phyloP scores from a whole-genome alignment of 1,140 invertebrate genomes.

The Dysdera silvatica region DNA sequence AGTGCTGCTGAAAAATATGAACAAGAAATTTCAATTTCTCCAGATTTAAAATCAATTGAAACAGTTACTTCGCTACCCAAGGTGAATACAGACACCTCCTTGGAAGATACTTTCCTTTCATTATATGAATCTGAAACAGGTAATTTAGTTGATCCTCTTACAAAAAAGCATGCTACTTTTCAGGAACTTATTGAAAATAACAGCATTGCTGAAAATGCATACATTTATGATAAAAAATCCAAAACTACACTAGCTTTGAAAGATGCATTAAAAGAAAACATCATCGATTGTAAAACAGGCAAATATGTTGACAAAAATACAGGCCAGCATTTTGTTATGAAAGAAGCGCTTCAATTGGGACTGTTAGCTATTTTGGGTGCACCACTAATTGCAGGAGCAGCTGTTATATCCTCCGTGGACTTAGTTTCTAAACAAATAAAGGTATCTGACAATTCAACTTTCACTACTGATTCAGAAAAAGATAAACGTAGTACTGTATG shows the following conservation, averaged over 20 bases:
- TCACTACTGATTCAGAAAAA: background rate
- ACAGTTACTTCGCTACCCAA: no score
- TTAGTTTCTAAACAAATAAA: background rate
- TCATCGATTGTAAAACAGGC: conserved; percentile 49
- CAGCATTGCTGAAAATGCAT: conserved; percentile 63
- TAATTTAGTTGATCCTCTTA: conserved; percentile 60
- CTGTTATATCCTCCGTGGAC: background rate
- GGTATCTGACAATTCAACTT: no score
- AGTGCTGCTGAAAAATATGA: conserved; percentile 57
- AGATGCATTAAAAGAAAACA: conserved; percentile 65
- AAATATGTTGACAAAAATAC: conserved; percentile 31
- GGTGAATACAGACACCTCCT: no score
- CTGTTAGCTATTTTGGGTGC: conserved; percentile 5
- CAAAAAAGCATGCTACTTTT: conserved; percentile 59
- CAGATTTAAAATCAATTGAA: conserved; percentile 55
- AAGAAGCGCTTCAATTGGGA: conserved; percentile 59
- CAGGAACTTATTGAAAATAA: conserved; percentile 66
- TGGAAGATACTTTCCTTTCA: no score
- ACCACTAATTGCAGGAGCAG: background rate
- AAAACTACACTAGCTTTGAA: conserved; percentile 54
- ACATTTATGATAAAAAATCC: conserved; percentile 57
- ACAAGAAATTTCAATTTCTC: conserved; percentile 49
- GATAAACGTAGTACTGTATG: background rate
- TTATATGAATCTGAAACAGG: conserved; percentile 59
- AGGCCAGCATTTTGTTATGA: conserved; percentile 47